These are phyloP conservation scores for Thelaira solivaga DNA, from an alignment of 2,888 invertebrate genomes.

Conservation along the genomic window DNA sequence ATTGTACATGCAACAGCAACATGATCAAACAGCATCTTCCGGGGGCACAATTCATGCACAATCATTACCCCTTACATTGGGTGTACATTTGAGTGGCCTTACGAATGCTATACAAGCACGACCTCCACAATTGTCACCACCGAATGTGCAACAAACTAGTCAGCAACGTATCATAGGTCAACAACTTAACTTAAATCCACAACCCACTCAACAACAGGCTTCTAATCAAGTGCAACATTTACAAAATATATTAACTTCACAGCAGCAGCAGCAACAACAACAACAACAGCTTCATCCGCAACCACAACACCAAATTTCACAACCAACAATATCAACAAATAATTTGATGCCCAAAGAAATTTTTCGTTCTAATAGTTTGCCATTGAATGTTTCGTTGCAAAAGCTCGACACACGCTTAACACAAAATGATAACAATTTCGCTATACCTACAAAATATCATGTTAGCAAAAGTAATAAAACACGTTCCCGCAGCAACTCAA, in stretches of 20 bases:
- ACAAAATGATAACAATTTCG: conserved; percentile 70
- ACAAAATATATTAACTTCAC: conserved; percentile 43
- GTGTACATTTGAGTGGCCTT: conserved; percentile 52
- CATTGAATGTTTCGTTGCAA: conserved; percentile 80
- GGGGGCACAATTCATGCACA: conserved; percentile 64
- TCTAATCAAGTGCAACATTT: conserved; percentile 59
- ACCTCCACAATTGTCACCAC: conserved; percentile 50
- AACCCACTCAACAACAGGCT: conserved; percentile 50
- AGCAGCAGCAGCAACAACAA: conserved; percentile 58
- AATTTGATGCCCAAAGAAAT: conserved; percentile 77
- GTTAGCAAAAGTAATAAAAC: conserved; percentile 69
- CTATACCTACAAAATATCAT: conserved; percentile 73
- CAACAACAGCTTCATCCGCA: conserved; percentile 64
- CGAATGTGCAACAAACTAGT: conserved; percentile 63
- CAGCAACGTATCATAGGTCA: conserved; percentile 45
- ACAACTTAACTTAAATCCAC: conserved; percentile 43
- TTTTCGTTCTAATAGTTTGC: conserved; percentile 81
- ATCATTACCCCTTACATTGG: conserved; percentile 61
- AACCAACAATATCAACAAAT: conserved; percentile 62
- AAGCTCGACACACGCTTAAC: conserved; percentile 69
- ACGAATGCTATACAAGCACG: conserved; percentile 56
- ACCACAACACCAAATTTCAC: conserved; percentile 57
- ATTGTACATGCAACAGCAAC: conserved; percentile 52
- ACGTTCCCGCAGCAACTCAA: conserved; percentile 75
- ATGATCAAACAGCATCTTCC: conserved; percentile 42